Conservation (phyloP, 1,140 invertebrate species). For the Hyposmocoma kahamanoa region DNA sequence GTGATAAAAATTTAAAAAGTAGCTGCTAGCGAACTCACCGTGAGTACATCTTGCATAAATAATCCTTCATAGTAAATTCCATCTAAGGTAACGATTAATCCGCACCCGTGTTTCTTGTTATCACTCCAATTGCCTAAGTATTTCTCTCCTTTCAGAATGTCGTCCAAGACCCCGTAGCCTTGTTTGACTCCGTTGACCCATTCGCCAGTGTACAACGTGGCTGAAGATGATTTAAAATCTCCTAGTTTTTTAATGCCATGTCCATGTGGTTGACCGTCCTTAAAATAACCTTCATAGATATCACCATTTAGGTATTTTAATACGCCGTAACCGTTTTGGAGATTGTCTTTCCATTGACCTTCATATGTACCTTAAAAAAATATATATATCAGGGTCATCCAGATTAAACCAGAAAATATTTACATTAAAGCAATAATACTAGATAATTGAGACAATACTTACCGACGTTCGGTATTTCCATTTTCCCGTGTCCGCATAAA, state of each 20-base stretch:
- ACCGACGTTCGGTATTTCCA: constrained; percentile 78
- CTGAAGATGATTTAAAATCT: constrained; percentile 81
- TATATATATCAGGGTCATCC: too few relatives aligned
- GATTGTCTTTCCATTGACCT: constrained; percentile 89
- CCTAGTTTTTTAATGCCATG: constrained; percentile 89
- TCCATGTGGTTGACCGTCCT: constrained; percentile 87
- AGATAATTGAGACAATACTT: too few relatives aligned
- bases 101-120: constrained; percentile 86
- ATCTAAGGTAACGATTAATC: constrained; percentile 89
- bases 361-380: constrained; percentile 78
- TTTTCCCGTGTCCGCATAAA: constrained; percentile 83
- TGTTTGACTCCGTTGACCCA: constrained; percentile 84
- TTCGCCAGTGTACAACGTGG: constrained; percentile 90
- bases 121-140: constrained; percentile 91
- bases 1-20: too few relatives aligned
- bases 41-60: constrained; percentile 85
- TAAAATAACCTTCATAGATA: constrained; percentile 89
- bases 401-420: too few relatives aligned
- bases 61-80: constrained; percentile 93
- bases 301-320: constrained; percentile 82
- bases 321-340: constrained; percentile 86
- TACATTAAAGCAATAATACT: too few relatives aligned
- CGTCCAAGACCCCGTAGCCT: constrained; percentile 92
- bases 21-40: too few relatives aligned
- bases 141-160: constrained; percentile 89